Evolutionary conservation across 2,888 invertebrate genomes (phyloP).

Genomic region (Agonum fuliginosum): DNA sequence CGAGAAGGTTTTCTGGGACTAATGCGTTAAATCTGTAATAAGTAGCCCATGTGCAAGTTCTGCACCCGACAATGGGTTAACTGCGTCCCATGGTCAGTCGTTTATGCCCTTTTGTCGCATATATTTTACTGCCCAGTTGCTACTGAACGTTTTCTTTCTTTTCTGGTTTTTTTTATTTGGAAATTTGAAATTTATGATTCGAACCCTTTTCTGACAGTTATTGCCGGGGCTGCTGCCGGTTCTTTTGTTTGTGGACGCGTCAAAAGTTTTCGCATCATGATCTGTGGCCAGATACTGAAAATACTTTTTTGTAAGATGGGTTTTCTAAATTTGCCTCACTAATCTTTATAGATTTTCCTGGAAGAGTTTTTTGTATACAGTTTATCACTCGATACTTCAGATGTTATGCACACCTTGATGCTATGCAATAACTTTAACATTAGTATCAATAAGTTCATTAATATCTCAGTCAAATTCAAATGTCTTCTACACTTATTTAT

Average conservation of each 20-base stretch:
- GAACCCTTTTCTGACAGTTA: slow-evolving; percentile 57
- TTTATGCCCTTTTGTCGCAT: slow-evolving; percentile 36
- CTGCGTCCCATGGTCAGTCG: slow-evolving; percentile 46
- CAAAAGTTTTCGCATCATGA: slow-evolving; percentile 39
- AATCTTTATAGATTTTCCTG: slow-evolving; percentile 41
- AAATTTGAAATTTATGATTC: slow-evolving; percentile 56
- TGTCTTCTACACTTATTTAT: too few species aligned
- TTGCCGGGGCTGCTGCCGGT: slow-evolving; percentile 26
- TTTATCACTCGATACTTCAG: too few species aligned
- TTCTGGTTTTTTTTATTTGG: slow-evolving; percentile 36
- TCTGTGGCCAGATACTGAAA: slow-evolving; percentile 40
- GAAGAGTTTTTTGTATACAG: slow-evolving; percentile 27
- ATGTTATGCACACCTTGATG: too few species aligned
- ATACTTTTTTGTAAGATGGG: slow-evolving; percentile 34
- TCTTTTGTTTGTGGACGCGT: slow-evolving; percentile 19
- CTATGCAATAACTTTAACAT: too few species aligned
- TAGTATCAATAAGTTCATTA: too few species aligned
- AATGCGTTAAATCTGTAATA: slow-evolving; percentile 56
- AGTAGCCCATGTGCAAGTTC: slow-evolving; percentile 52
- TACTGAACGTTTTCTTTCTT: slow-evolving; percentile 45
- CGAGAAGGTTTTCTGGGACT: slow-evolving; percentile 14
- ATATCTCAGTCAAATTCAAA: too few species aligned
- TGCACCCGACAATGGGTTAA: slow-evolving; percentile 53
- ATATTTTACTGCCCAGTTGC: slow-evolving; percentile 47
- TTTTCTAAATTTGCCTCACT: slow-evolving; percentile 45